Evolutionary conservation across 2,113 vertebrate genomes (phyloP), one percentile per base, ranked within the genome.

Genomic region (Hippocampus comes): DNA sequence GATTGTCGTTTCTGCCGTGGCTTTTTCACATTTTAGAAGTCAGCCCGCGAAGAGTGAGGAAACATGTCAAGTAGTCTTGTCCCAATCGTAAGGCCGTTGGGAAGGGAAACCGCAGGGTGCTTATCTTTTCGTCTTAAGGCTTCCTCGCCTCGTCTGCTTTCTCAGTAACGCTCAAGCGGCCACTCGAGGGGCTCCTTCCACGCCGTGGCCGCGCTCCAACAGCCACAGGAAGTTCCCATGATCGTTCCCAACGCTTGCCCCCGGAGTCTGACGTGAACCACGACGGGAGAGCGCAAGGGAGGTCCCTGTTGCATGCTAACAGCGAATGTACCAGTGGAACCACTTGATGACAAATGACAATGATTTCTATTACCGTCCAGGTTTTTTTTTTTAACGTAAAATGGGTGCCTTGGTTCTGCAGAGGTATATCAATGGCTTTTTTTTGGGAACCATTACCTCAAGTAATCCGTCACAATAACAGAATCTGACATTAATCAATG

Each of bases 221-320:
- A 75, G 27, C 77, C 7, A 25, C 72, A 77, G 76, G 73, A 81
- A 79, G 76, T 90, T 87, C 82, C 84, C 82, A 85, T 76, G 78
- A 76, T 76, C 53, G 71, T 69, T 76, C 18, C 48, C 59, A 61
- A 61, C 27, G 59, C 27, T 17, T 34, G 63, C 20, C 63, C 63
- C 63, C 20, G 18, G 18, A 42, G 34, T 63, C 7, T 41, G 20
- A 64, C 41, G 63, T 23, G 38, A 64, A 64, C 63, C 20, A n/a
- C 63, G 4, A 42, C 20, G 2, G 34, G 7, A 61, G 59, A 61
- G 17, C 59, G 8, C 27, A 27, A 25, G 25, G 14, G 25, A 60
- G 57, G 57, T 63, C 34, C 30, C 34, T 42, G 38, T 65, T 5
- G 11, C 41, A 42, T 65, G 63, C 20, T 43, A 65, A 23, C 63